Evolutionary conservation across 2,113 vertebrate species (phyloP).

Genomic region (Tetrao urogallus): DNA sequence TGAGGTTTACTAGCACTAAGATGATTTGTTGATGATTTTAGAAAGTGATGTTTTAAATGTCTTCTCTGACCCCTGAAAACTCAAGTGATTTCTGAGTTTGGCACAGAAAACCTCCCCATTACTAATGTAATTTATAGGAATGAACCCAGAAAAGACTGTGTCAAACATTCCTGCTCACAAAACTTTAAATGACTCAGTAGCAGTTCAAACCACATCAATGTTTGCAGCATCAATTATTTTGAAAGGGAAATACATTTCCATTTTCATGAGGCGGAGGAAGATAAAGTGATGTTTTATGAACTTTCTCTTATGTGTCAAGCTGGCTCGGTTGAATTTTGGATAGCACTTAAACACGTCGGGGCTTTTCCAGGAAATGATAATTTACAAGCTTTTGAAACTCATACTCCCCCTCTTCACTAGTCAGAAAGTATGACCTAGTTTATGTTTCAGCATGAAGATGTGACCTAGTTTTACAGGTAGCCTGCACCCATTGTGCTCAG

Average conservation of each 20-base stretch:
- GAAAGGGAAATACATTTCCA: constrained; percentile 52
- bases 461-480: constrained; percentile 63
- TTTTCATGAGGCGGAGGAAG: constrained; percentile 40
- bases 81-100: neutral
- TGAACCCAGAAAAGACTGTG: neutral
- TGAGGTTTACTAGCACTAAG: neutral
- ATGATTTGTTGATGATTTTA: neutral
- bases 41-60: neutral
- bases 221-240: constrained; percentile 40
- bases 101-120: neutral
- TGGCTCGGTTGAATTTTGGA: constrained; percentile 56
- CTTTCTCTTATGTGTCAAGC: constrained; percentile 47
- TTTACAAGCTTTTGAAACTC: constrained; percentile 50
- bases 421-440: constrained; percentile 67
- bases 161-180: neutral
- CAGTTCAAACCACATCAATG: constrained; percentile 40
- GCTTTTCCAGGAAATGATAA: constrained; percentile 51
- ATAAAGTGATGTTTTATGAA: constrained; percentile 52
- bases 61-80: neutral
- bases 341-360: constrained; percentile 17
- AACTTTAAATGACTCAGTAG: constrained; percentile 33
- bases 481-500: neutral
- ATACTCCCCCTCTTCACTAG: constrained; percentile 41
- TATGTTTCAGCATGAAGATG: constrained; percentile 45
- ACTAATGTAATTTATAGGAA: constrained; percentile 30